Base-by-base conservation (phyloP, 2,888 invertebrate genomes). In the Ceratothoa steindachneri region DNA sequence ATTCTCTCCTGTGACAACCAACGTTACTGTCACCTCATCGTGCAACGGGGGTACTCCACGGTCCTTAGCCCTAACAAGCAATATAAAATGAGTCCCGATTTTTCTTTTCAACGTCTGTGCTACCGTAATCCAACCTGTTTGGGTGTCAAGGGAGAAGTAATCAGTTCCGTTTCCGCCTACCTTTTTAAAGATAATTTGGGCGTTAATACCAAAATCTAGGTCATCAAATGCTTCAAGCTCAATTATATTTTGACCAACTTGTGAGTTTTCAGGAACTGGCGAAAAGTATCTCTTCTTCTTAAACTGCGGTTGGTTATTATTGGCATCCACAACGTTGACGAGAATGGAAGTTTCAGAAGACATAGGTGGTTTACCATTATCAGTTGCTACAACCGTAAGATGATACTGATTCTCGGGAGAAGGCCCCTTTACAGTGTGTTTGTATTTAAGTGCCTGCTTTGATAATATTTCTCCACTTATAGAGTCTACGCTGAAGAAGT, bases 351-450 rank as follows among this genome's bases (percentile, higher is more conserved):
- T 91, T 84, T 93, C 93, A 0, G 95, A 93, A 31, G 93, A 93
- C 89, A 95, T 89, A 0, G 96, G 95, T 0, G 97, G 97, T 83
- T 94, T 95, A 0, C 97, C 97, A 82, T 95, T 93, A 84, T 97
- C 97, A 0, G 92, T 93, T 0, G 96, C 97, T 0, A 95, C 85
- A n/a, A 97, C 89, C 1, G 91, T 90, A n/a, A 97, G 85, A 0
- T 91, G 89, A 83, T 95, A 95, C 81, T 91, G 89, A 83, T 95
- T 94, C 85, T 95, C 95, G 0, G 94, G 94, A 0, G 94, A 94
- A 0, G 90, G 88, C 81, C 92, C 90, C 31, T 80, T 77, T 66
- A 81, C 80, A 0, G 92, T 91, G 84, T 92, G 90, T 83, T 92
- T 93, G 83, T 94, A 95, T 81, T 89, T 89, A 80, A 95, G 87